Evolutionary conservation across 1,140 invertebrate genomes (phyloP), one percentile per base, ranked within the genome.

Genomic region (Rhagoletis pomonella): DNA sequence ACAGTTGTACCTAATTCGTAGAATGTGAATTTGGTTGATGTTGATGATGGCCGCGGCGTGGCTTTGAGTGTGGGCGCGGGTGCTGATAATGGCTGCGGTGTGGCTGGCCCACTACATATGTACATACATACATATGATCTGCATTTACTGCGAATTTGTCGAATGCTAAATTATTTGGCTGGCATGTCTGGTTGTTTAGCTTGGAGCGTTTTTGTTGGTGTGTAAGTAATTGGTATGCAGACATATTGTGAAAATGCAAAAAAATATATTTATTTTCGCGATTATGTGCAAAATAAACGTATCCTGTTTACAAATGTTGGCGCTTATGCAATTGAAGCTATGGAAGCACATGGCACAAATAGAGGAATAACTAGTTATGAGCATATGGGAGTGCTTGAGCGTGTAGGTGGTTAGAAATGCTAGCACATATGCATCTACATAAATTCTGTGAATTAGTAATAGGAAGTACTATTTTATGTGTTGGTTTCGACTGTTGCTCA

Each of bases 121-220:
- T 29, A 29, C 29, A 29, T 29, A 29, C 29, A 29, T 29, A 29
- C 29, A 29, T 29, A 29, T 29, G 29, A 29, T 62, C 7, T n/a
- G 73, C 73, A 55, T 81, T 81, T 42, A 81, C 44, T 50, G n/a
- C 10, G 73, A 9, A 55, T 58, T 55, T 42, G 73, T 7, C 47
- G 44, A 81, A 55, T 81, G 47, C 19, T 81, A 47, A 81, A 81
- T 81, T 81, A 81, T 81, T 47, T 81, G 73, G 17, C 47, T 55
- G 44, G 55, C 50, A 81, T 81, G 47, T 81, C 73, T 81, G 73
- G 73, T 58, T 81, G 73, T 58, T 81, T 81, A n/a, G 73, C 55
- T 55, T 81, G n/a, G 73, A 47, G 47, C 47, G 47, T 55, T 55
- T 81, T 81, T 19, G n/a, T n/a, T 47, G 47, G 73, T 9, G 44